phyloP scores from a whole-genome alignment of 2,888 invertebrate genomes.

The Drosophila phalerata region DNA sequence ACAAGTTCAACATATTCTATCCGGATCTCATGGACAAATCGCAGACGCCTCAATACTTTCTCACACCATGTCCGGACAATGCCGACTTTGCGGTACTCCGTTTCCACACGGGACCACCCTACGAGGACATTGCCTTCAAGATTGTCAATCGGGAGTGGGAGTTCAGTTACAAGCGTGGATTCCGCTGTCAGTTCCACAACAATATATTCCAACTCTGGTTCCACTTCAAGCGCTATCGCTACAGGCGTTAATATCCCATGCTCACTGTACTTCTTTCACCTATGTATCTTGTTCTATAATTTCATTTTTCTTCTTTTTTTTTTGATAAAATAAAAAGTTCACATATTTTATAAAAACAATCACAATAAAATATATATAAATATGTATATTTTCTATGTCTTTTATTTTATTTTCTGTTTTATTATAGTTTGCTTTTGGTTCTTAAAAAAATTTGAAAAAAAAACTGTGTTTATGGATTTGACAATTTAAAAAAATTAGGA shows the following conservation, averaged over 20 bases:
- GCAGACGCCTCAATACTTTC: slow-evolving; percentile 96
- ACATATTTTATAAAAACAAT: background rate
- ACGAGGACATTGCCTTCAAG: slow-evolving; percentile 99
- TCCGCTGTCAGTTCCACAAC: slow-evolving; percentile 99
- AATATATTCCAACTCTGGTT: slow-evolving; percentile 99
- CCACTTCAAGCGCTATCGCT: slow-evolving; percentile 99
- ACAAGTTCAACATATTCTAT: slow-evolving; percentile 99
- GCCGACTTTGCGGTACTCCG: slow-evolving; percentile 97
- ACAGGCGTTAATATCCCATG: slow-evolving; percentile 88
- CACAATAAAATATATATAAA: too few species aligned
- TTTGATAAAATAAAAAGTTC: background rate
- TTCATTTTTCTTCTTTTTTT: background rate
- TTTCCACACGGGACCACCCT: slow-evolving; percentile 99
- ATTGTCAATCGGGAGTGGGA: slow-evolving; percentile 99
- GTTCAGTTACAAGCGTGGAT: slow-evolving; percentile 98
- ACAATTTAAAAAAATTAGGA: too few species aligned
- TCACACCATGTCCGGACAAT: slow-evolving; percentile 96
- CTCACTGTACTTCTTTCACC: background rate
- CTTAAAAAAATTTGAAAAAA: too few species aligned
- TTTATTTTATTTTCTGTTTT: too few species aligned
- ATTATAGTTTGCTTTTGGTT: too few species aligned
- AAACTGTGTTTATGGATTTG: too few species aligned
- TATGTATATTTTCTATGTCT: too few species aligned
- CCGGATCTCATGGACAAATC: slow-evolving; percentile 98
- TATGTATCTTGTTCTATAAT: background rate